Evolutionary conservation across 2,888 invertebrate species (phyloP).

Genomic region (Blastobasis lacticolella): DNA sequence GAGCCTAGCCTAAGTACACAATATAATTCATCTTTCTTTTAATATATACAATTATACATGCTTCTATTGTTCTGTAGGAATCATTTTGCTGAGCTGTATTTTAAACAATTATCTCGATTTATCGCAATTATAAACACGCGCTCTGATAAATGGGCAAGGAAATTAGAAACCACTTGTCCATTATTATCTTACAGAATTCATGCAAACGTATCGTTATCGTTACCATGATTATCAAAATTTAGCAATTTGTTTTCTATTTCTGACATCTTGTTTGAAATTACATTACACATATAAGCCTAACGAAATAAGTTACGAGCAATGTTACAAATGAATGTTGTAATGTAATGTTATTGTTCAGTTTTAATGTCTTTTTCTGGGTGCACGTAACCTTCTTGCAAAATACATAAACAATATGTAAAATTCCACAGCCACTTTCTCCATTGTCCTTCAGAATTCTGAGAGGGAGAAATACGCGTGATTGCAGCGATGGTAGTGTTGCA

Average conservation of each 20-base stretch:
- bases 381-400: too few species aligned
- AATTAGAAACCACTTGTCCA: not conserved
- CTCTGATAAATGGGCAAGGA: not conserved
- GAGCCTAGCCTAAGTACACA: not conserved
- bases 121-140: slow-evolving; percentile 5
- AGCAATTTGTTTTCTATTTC: not conserved
- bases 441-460: not conserved
- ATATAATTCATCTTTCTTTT: not conserved
- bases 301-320: too few species aligned
- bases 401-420: too few species aligned
- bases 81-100: not conserved
- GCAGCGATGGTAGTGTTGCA: too few species aligned
- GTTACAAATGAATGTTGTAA: too few species aligned
- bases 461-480: not conserved
- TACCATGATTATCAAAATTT: too few species aligned
- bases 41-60: not conserved
- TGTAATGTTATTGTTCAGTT: too few species aligned
- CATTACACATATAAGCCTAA: too few species aligned
- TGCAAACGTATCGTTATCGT: too few species aligned
- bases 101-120: slow-evolving; percentile 4
- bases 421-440: too few species aligned
- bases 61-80: not conserved
- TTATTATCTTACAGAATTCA: too few species aligned
- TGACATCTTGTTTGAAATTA: not conserved
- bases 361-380: too few species aligned